These are phyloP conservation scores for Hetaerina titia DNA, from an alignment of 2,888 invertebrate genomes.

Conservation along the genomic window DNA sequence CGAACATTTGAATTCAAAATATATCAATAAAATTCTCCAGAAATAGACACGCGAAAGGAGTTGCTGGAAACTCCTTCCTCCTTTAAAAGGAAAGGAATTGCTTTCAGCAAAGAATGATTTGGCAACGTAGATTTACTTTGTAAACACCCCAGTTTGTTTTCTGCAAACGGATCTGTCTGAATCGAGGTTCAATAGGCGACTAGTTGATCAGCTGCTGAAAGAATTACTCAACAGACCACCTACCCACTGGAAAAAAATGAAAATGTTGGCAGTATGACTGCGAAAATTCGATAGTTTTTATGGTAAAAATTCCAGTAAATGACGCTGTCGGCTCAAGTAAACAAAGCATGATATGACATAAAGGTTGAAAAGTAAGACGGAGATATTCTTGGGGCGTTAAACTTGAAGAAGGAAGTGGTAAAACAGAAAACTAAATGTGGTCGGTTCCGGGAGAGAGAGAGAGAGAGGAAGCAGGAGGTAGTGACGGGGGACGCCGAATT, in stretches of 20 bases:
- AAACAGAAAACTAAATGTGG: neutral
- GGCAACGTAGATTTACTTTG: no score
- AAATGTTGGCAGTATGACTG: neutral
- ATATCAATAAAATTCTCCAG: no score
- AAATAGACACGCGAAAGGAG: no score
- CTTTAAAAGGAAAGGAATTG: no score
- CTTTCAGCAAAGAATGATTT: no score
- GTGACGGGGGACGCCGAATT: conserved; percentile 6
- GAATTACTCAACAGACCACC: no score
- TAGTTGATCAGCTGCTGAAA: no score
- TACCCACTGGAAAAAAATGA: neutral
- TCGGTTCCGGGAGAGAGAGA: neutral
- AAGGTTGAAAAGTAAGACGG: neutral
- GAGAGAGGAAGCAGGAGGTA: neutral
- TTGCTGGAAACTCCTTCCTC: no score
- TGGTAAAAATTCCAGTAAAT: neutral
- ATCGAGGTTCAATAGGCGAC: no score
- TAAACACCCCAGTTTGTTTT: no score
- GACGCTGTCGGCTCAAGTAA: neutral
- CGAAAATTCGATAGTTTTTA: neutral
- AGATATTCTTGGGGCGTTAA: neutral
- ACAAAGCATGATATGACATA: neutral
- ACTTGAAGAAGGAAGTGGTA: neutral
- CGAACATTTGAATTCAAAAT: no score
- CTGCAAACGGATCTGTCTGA: no score